Base-by-base conservation (phyloP, 2,888 invertebrate genomes). In the Phengaris alcon region DNA sequence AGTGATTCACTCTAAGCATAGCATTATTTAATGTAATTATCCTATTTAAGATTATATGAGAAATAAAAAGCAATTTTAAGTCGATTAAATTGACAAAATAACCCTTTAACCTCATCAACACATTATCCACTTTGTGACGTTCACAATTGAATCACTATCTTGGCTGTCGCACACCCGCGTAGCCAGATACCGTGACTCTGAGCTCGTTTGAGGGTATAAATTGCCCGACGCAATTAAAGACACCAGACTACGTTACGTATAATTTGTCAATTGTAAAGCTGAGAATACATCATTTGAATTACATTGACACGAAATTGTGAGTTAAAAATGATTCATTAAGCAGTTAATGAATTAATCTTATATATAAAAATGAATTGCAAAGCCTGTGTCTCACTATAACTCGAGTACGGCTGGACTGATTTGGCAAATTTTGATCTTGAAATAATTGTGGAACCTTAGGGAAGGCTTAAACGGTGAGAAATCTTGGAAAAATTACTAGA, bases 201-300 rank as follows among this genome's bases (percentile, higher is more conserved):
- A 48, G 69, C 69, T 69, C 69, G 69, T 48, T 64, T 69, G 69
- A 69, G 69, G 69, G 69, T 69, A 48, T 46, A 69, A 69, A 69
- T 69, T 69, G 69, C 69, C 48, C n/a, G 48, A 69, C 69, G 69
- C 69, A 69, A 69, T 69, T 69, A 69, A 68, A 69, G 46, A 48
- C 69, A n/a, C 69, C 48, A 69, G 68, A 69, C 64, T 69, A 48
- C 68, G 68, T 69, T 15, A 69, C 48, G 48, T 48, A 48, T 64
- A 64, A 64, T 64, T 64, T 44, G 64, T 13, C 64, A 64, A 64
- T 44, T 59, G 59, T 64, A 35, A 64, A 64, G 64, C 12, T 64
- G 12, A 35, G 64, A 12, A 35, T 35, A 64, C 64, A 64, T 13
- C 12, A 10, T 44, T 64, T 64, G 64, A 64, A 64, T 64, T 52